phyloP scores from a whole-genome alignment of 1,140 invertebrate species.

The Leptoteleia sp. region DNA sequence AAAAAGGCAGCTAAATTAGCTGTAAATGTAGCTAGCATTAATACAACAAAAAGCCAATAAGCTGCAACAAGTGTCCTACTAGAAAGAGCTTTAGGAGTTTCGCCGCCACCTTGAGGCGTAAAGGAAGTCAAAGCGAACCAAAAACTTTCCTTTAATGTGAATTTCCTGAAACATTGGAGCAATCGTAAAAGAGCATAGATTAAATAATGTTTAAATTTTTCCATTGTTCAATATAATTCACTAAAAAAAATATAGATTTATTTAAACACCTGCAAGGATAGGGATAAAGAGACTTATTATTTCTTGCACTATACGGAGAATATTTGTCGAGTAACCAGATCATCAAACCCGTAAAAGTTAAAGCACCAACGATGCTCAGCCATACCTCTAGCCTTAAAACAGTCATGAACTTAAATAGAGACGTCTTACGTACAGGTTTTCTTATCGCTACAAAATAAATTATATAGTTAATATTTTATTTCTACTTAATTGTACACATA shows the following conservation, averaged over 20 bases:
- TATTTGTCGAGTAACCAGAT: conserved; percentile 94
- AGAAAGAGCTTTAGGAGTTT: conserved; percentile 91
- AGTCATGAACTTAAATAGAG: conserved; percentile 96
- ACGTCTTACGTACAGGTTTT: conserved; percentile 90
- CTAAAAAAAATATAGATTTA: conserved; percentile 80
- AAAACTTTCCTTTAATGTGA: conserved; percentile 93
- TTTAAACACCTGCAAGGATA: too few relatives aligned
- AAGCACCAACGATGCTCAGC: conserved; percentile 91
- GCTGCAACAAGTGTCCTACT: conserved; percentile 92
- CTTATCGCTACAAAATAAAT: conserved; percentile 86
- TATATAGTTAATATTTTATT: too few relatives aligned
- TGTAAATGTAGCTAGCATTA: conserved; percentile 97
- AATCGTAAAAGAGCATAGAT: too few relatives aligned
- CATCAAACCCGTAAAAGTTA: conserved; percentile 91
- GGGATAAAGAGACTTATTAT: conserved; percentile 82
- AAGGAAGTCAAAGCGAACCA: conserved; percentile 97
- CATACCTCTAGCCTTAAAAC: conserved; percentile 93
- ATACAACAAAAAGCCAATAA: conserved; percentile 95
- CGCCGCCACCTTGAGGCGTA: conserved; percentile 94
- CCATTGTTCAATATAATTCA: background rate
- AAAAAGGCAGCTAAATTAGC: conserved; percentile 98
- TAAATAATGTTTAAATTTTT: too few relatives aligned
- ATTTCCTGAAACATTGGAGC: conserved; percentile 83
- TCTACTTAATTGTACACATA: too few relatives aligned
- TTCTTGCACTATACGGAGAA: conserved; percentile 92